Evolutionary conservation across 2,113 vertebrate species (phyloP), one percentile per base, ranked within the genome.

Genomic region (Aptenodytes forsteri): DNA sequence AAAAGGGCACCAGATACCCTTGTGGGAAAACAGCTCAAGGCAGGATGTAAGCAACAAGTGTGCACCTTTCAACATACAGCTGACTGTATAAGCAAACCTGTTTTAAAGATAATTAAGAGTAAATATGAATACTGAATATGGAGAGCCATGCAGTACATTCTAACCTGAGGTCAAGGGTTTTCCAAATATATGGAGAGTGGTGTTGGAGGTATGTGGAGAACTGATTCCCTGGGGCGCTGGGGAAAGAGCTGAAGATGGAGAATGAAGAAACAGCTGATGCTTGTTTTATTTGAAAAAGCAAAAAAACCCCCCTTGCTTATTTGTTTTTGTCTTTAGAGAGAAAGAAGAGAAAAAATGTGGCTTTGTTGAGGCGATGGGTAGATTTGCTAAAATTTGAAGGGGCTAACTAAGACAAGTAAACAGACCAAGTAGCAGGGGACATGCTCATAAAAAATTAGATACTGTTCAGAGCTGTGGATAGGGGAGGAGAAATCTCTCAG

Each of bases 161-260:
- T 92, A 86, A 95, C 78, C 87, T 76, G 61, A 87, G 92, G 87
- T 97, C 87, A 93, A 90, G 72, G 42, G 81, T 93, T 96, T 91
- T 95, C 93, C 89, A 93, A 90, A 97, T 87, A 93, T 16, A 16
- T 61, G 67, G 54, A 22, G 50, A 80, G 34, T 82, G 65, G 25
- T 1, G 10, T 70, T 70, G 94, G 25, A 49, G 84, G 59, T 91
- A 81, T 90, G 87, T 10, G 25, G 82, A 26, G 67, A 80, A 32
- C 62, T n/a, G 64, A 11, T 75, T 91, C 90, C 84, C 62, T 47
- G 54, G 38, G 65, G 77, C 82, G 73, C 16, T 82, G 73, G 69
- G 44, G 56, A 46, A 27, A 30, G 40, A 73, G 69, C 34, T 75
- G 46, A 54, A 61, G 70, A 38, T 38, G 32, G 54, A 83, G 54